Percentiles rank a stretch among this genome's conserved stretches.
phyloP scores from a whole-genome alignment of 2,888 invertebrate genomes.

The Diarsia rubi region DNA sequence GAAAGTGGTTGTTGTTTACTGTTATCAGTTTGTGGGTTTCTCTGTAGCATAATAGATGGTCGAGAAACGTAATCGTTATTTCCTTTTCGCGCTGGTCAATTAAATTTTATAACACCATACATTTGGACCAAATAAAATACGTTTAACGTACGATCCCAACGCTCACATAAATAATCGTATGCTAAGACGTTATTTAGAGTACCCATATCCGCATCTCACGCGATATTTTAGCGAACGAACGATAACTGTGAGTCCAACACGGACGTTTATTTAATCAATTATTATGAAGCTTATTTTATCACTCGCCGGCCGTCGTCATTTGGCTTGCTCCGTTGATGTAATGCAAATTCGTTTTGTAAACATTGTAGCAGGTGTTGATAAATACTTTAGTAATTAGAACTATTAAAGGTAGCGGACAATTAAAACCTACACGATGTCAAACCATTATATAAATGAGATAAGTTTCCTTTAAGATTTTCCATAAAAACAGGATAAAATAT shows the following conservation, averaged over 20 bases:
- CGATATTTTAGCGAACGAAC: conserved; percentile 61
- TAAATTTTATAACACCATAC: conserved; percentile 10
- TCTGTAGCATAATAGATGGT: conserved; percentile 72
- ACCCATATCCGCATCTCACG: conserved; percentile 39
- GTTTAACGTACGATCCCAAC: neutral
- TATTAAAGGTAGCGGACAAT: conserved; percentile 2
- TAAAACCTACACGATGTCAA: neutral
- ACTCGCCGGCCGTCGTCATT: neutral
- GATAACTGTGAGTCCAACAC: conserved; percentile 63
- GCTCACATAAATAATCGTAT: conserved; percentile 30
- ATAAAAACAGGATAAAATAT: neutral
- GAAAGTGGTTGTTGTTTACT: conserved; percentile 80
- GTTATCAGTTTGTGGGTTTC: conserved; percentile 74
- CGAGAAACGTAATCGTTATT: conserved; percentile 74
- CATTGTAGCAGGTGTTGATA: conserved; percentile 45
- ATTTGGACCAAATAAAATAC: conserved; percentile 9
- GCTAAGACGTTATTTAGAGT: conserved; percentile 35
- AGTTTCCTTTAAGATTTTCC: conserved; percentile 1
- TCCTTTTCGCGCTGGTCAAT: conserved; percentile 34
- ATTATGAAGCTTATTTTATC: conserved; percentile 53
- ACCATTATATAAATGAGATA: neutral
- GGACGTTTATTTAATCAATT: conserved; percentile 67
- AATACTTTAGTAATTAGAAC: conserved; percentile 44
- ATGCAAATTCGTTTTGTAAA: conserved; percentile 51
- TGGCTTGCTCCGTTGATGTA: conserved; percentile 43